Evolutionary conservation across 2,888 invertebrate species (phyloP).

Genomic region (Orthosia gothica): DNA sequence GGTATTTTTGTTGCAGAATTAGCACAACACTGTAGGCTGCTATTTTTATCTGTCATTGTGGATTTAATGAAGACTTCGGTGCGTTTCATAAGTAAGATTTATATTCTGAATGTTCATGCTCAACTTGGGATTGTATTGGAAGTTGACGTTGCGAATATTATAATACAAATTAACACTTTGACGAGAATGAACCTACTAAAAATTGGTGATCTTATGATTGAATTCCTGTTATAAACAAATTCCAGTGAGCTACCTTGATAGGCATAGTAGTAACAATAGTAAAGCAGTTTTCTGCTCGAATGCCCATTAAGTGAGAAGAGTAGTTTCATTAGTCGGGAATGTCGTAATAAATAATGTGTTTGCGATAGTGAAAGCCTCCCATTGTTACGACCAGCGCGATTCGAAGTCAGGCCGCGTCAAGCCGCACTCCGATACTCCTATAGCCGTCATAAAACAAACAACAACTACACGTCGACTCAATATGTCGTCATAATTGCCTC

Average conservation of each 20-base stretch:
- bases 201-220: not conserved
- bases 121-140: not conserved
- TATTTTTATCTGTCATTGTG: constrained; percentile 39
- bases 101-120: not conserved
- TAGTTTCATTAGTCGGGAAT: constrained; percentile 77
- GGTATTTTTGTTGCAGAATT: constrained; percentile 76
- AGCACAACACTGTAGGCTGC: constrained; percentile 63
- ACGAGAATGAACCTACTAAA: not conserved
- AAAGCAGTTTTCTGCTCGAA: constrained; percentile 11
- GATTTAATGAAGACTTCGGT: constrained; percentile 5
- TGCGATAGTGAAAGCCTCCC: constrained; percentile 67
- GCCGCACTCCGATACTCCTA: constrained; percentile 73
- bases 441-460: constrained; percentile 80
- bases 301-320: constrained; percentile 25
- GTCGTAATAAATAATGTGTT: constrained; percentile 81
- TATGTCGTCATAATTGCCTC: constrained; percentile 85
- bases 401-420: constrained; percentile 69
- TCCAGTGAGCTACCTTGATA: not conserved
- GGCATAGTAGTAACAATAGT: too few relatives aligned
- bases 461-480: constrained; percentile 80
- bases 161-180: not conserved
- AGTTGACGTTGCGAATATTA: not conserved
- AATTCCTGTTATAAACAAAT: not conserved
- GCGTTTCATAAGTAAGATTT: not conserved
- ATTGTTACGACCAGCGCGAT: constrained; percentile 73